Evolutionary conservation across 2,888 invertebrate genomes (phyloP).

Genomic region (Morpho achilles): DNA sequence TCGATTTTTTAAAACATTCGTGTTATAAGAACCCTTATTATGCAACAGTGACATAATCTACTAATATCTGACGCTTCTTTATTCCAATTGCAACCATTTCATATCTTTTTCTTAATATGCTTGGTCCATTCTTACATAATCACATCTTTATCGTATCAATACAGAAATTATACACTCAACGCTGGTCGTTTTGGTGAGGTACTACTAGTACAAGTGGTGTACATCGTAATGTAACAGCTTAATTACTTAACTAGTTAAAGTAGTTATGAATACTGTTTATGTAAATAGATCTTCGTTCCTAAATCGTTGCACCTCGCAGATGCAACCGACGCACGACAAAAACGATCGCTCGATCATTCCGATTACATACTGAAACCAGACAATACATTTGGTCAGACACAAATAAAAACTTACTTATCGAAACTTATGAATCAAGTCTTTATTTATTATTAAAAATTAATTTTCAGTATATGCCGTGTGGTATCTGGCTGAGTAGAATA

Average conservation of each 20-base stretch:
- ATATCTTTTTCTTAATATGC: constrained; percentile 13
- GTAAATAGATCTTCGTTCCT: constrained; percentile 74
- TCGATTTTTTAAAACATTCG: too few relatives aligned
- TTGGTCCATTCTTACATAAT: constrained; percentile 25
- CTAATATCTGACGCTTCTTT: too few relatives aligned
- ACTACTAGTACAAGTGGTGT: constrained; percentile 21
- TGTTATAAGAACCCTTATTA: too few relatives aligned
- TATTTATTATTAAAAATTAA: too few relatives aligned
- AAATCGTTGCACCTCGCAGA: constrained; percentile 54
- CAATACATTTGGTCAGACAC: too few relatives aligned
- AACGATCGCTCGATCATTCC: constrained; percentile 40
- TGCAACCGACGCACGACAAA: constrained; percentile 47
- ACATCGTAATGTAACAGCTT: constrained; percentile 22
- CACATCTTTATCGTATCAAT: background rate
- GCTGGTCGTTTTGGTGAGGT: constrained; percentile 25
- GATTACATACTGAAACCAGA: constrained; percentile 56
- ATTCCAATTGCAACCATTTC: too few relatives aligned
- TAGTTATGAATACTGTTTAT: constrained; percentile 74
- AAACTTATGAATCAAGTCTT: too few relatives aligned
- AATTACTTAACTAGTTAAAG: constrained; percentile 48
- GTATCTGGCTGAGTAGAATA: too few relatives aligned
- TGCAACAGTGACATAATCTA: too few relatives aligned
- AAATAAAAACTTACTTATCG: too few relatives aligned
- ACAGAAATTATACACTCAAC: constrained; percentile 1
- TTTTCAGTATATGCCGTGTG: too few relatives aligned